phyloP scores from a whole-genome alignment of 2,113 vertebrate genomes.

The Craseonycteris thonglongyai region DNA sequence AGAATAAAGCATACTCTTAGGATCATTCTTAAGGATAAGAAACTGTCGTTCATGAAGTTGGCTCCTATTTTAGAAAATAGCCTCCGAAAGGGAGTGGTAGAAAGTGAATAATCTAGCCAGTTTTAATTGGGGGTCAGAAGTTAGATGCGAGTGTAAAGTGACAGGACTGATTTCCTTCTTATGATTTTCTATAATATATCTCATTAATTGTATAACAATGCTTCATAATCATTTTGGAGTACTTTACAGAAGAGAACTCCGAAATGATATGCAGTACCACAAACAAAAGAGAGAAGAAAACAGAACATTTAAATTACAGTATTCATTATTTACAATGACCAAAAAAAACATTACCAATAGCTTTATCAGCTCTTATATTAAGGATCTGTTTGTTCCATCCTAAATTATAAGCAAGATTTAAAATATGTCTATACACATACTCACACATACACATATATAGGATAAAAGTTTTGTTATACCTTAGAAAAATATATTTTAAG shows the following conservation, averaged over 20 bases:
- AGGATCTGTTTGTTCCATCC: background rate
- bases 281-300: background rate
- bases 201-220: background rate
- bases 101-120: background rate
- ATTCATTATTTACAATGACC: background rate
- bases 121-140: background rate
- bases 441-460: background rate
- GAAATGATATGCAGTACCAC: background rate
- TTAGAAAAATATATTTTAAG: constrained; percentile 15
- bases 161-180: background rate
- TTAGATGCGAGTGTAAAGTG: background rate
- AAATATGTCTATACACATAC: background rate
- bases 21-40: background rate
- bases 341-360: background rate
- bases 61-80: background rate
- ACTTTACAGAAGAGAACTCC: background rate
- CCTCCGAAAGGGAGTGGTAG: background rate
- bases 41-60: background rate
- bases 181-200: background rate
- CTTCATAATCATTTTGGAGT: background rate
- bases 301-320: background rate
- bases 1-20: background rate
- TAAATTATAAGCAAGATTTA: constrained; percentile 4
- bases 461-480: background rate
- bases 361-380: background rate